These are phyloP conservation scores for Lycodopsis pacificus DNA, from an alignment of 2,797 vertebrate species.

Conservation along the genomic window DNA sequence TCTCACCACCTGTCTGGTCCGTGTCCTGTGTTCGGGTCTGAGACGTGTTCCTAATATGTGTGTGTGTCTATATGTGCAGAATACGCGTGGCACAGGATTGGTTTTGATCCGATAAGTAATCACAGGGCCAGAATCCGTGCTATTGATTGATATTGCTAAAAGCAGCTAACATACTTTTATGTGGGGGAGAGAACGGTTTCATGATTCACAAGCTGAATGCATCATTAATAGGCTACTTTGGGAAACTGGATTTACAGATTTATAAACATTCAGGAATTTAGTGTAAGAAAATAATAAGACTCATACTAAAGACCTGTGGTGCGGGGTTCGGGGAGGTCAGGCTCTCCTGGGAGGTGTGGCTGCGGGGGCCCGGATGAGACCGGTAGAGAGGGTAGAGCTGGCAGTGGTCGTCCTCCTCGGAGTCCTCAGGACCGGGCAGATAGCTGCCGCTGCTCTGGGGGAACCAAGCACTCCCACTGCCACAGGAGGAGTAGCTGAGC, in stretches of 20 bases:
- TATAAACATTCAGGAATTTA: too few relatives aligned
- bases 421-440: conserved; percentile 58
- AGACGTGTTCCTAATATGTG: neutral
- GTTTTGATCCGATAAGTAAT: neutral
- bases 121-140: neutral
- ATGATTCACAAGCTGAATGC: neutral
- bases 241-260: neutral
- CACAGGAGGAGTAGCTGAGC: conserved; percentile 76
- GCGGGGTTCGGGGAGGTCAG: conserved; percentile 48
- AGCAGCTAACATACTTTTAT: neutral
- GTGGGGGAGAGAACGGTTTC: neutral
- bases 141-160: neutral
- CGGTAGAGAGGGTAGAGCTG: conserved; percentile 50
- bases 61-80: neutral
- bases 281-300: neutral
- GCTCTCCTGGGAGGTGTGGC: conserved; percentile 70
- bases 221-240: neutral
- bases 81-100: neutral
- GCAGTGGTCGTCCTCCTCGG: conserved; percentile 50
- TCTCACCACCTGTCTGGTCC: neutral
- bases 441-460: conserved; percentile 50
- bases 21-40: neutral
- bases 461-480: conserved; percentile 57
- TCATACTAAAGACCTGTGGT: conserved; percentile 54
- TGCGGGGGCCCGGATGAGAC: conserved; percentile 44